Percentiles rank a stretch among this genome's conserved stretches.
phyloP scores from a whole-genome alignment of 1,140 invertebrate species.

The Drosophila pachea region DNA sequence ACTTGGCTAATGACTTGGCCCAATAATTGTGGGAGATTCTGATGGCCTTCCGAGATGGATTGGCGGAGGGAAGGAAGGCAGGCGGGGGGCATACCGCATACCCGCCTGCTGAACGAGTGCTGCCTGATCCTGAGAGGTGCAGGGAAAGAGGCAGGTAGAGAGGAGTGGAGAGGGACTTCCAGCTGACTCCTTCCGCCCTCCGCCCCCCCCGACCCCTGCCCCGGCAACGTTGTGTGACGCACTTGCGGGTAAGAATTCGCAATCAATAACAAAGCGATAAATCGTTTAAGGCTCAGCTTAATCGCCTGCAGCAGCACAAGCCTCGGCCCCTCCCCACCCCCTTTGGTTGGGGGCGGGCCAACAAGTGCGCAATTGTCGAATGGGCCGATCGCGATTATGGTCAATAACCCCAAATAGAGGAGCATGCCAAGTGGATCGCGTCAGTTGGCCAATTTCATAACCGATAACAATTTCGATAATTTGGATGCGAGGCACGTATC shows the following conservation, averaged over 20 bases:
- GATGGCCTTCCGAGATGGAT: too few species aligned
- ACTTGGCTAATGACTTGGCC: too few species aligned
- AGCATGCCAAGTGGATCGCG: slow-evolving; percentile 28
- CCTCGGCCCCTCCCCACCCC: background rate
- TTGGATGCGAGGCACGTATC: slow-evolving; percentile 8
- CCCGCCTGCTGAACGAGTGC: too few species aligned
- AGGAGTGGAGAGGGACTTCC: too few species aligned
- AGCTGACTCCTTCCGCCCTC: too few species aligned
- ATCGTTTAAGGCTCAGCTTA: background rate
- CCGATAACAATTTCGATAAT: slow-evolving; percentile 43
- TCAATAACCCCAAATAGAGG: slow-evolving; percentile 71
- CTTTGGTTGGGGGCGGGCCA: background rate
- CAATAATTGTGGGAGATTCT: too few species aligned
- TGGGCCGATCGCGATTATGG: slow-evolving; percentile 57
- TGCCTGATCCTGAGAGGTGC: too few species aligned
- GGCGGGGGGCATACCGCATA: too few species aligned
- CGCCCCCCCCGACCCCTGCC: too few species aligned
- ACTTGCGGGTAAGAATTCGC: background rate
- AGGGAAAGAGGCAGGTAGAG: too few species aligned
- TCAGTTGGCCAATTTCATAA: slow-evolving; percentile 50
- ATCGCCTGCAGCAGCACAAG: background rate
- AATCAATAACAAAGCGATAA: slow-evolving; percentile 3
- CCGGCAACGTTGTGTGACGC: too few species aligned
- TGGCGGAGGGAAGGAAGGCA: too few species aligned
- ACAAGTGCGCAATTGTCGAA: slow-evolving; percentile 33